These are phyloP conservation scores for Crenichthys baileyi DNA, from an alignment of 2,797 vertebrate genomes.

Conservation along the genomic window DNA sequence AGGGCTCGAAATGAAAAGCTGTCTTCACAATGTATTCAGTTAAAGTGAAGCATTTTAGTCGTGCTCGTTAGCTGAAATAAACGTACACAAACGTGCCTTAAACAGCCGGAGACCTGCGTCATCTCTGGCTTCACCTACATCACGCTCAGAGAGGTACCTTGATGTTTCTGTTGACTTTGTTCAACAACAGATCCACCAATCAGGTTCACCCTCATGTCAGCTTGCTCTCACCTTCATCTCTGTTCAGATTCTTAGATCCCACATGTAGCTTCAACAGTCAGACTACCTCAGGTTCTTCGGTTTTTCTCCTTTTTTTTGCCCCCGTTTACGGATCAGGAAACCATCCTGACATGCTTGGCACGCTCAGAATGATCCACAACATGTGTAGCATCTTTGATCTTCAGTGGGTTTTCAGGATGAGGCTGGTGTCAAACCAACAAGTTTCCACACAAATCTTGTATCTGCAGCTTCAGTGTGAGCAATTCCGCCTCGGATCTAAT, in stretches of 20 bases:
- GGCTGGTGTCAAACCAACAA: not conserved
- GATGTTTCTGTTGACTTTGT: conserved; percentile 31
- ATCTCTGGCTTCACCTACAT: conserved; percentile 40
- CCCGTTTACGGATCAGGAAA: conserved; percentile 5
- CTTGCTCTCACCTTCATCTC: not conserved
- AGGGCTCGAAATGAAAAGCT: conserved; percentile 40
- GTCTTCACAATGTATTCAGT: conserved; percentile 66
- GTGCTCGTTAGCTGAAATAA: conserved; percentile 56
- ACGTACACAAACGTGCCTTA: conserved; percentile 74
- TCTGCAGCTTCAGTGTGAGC: not conserved
- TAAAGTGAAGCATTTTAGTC: conserved; percentile 58
- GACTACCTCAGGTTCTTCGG: conserved; percentile 65
- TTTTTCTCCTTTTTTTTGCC: not conserved
- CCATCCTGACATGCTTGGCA: conserved; percentile 25
- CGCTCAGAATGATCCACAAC: not conserved
- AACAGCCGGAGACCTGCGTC: conserved; percentile 32
- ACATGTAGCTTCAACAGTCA: conserved; percentile 49
- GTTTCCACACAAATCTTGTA: not conserved
- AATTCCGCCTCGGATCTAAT: not conserved
- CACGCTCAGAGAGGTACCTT: conserved; percentile 64
- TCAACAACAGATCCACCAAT: not conserved
- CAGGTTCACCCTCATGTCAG: not conserved
- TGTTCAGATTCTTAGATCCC: not conserved
- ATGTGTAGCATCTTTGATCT: not conserved
- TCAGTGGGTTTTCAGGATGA: not conserved